Conservation (phyloP, 2,113 vertebrate species). For the Oophaga pumilio region DNA sequence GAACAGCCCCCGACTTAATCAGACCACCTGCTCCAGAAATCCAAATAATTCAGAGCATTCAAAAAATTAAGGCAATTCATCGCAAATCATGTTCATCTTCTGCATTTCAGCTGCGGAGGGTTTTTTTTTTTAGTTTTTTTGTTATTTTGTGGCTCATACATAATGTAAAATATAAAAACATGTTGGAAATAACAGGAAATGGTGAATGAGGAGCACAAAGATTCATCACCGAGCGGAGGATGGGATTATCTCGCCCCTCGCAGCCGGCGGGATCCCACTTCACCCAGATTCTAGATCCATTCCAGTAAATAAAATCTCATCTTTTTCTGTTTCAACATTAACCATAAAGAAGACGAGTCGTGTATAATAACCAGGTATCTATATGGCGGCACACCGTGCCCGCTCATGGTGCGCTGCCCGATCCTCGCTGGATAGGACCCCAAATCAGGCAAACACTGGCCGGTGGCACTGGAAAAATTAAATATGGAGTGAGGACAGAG, state of each 20-base stretch:
- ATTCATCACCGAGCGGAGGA: slow-evolving; percentile 10
- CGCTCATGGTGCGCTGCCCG: too few relatives aligned
- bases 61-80: slow-evolving; percentile 52
- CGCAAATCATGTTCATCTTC: slow-evolving; percentile 11
- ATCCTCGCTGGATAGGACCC: too few relatives aligned
- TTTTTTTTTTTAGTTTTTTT: slow-evolving; percentile 39
- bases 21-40: slow-evolving; percentile 39
- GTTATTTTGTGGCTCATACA: slow-evolving; percentile 1
- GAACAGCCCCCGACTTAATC: neutral
- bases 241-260: slow-evolving; percentile 1
- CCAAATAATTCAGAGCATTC: slow-evolving; percentile 46
- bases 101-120: slow-evolving; percentile 14
- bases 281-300: neutral
- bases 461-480: too few relatives aligned
- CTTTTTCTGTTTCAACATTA: neutral
- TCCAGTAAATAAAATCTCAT: neutral
- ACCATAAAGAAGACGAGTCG: neutral
- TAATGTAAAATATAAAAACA: slow-evolving; percentile 35
- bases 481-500: too few relatives aligned
- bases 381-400: too few relatives aligned
- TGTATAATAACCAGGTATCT: too few relatives aligned
- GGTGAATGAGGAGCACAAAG: slow-evolving; percentile 31
- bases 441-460: too few relatives aligned
- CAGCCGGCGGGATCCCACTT: neutral
- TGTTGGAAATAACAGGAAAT: slow-evolving; percentile 1